Evolutionary conservation across 2,888 invertebrate species (phyloP), one percentile per base, ranked within the genome.

Genomic region (Lucinisca nassula): DNA sequence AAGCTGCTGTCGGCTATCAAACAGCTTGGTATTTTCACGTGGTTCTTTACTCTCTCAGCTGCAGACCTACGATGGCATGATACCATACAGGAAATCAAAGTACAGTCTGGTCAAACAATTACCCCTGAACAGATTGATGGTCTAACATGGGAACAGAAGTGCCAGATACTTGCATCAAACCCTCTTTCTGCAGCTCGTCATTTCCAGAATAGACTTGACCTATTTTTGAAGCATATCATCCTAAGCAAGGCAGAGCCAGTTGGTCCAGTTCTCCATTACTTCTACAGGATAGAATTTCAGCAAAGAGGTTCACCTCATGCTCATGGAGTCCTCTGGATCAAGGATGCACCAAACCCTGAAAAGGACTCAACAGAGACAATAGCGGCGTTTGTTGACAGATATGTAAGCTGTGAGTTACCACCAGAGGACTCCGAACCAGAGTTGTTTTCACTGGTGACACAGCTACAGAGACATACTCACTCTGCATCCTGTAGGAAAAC

Each of bases 21-120:
- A 38, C 78, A 78, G 38, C n/a, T 78, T 14, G 32, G 35, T 21
- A 78, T 78, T 12, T 78, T 78, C 61, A 78, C 78, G 30, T 78
- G 78, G 58, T 78, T 78, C 30, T 32, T 78, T 27, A 78, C 78
- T 37, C 27, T 78, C 14, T 78, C 78, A 27, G 78, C 78, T 32
- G 90, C 92, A 72, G 94, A 94, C 55, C 79, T 88, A 8, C 87
- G 85, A 58, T 93, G 93, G 92, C 37, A 67, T 0, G 92, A 93
- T 40, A 84, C 92, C 14, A 45, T 93, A 3, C 70, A 78, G 27
- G 79, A 58, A 67, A 90, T 93, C 37, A n/a, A 55, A n/a, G 82
- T 74, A 40, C 89, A 90, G 38, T 40, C 80, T 49, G 88, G 91
- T 10, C 58, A 61, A 76, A 17, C 24, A 14, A 27, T 85, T 2